Percentiles rank a stretch among this genome's conserved stretches.
Evolutionary conservation across 2,113 vertebrate species (phyloP).

Genomic region (Heloderma charlesbogerti): DNA sequence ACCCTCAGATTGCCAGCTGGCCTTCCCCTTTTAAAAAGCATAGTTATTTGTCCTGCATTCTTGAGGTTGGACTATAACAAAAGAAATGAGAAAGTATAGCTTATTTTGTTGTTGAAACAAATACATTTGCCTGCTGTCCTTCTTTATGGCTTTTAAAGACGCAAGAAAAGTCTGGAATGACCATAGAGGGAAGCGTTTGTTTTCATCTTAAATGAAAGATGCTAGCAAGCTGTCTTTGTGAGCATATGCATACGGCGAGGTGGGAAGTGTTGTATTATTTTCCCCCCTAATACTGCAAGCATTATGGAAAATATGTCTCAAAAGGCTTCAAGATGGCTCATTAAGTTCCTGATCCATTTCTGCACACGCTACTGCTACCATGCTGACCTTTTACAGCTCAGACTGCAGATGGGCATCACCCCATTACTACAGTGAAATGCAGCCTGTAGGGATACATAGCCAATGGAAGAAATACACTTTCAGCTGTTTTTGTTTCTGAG

Average conservation of each 20-base stretch:
- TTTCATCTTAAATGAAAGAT: not conserved
- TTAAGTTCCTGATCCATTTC: slow-evolving; percentile 68
- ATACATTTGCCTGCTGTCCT: not conserved
- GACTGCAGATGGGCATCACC: slow-evolving; percentile 37
- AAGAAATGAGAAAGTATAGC: not conserved
- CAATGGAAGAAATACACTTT: slow-evolving; percentile 57
- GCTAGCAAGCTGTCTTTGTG: not conserved
- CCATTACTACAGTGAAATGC: slow-evolving; percentile 45
- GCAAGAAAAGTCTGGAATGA: not conserved
- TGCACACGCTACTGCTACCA: slow-evolving; percentile 53
- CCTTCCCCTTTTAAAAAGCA: not conserved
- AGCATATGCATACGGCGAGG: slow-evolving; percentile 41
- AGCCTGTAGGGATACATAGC: slow-evolving; percentile 50
- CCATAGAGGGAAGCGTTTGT: not conserved
- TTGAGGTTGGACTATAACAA: not conserved
- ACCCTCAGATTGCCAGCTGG: too few relatives aligned
- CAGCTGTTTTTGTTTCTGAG: slow-evolving; percentile 40
- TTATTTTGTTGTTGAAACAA: not conserved
- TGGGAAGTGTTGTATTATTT: slow-evolving; percentile 4
- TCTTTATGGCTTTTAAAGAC: not conserved
- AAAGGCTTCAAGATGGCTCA: slow-evolving; percentile 60
- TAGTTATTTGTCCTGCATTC: not conserved
- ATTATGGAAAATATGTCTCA: slow-evolving; percentile 56
- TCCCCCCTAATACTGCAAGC: slow-evolving; percentile 41
- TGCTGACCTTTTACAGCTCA: slow-evolving; percentile 66